Base-by-base conservation (phyloP, 2,888 invertebrate species). In the Torymus aiolomorphi region DNA sequence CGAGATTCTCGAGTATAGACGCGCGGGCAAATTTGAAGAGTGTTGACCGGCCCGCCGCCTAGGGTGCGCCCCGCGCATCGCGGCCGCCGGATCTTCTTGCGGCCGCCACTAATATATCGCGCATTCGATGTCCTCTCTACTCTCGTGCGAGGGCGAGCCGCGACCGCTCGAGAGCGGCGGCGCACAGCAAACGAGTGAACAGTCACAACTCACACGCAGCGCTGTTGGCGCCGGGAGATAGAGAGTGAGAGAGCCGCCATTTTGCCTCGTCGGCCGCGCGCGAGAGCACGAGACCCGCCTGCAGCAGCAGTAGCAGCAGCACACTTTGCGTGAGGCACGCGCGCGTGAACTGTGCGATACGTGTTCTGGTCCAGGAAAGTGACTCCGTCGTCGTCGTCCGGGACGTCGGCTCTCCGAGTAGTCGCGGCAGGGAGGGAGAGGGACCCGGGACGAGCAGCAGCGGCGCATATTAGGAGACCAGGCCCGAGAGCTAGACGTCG, bases 241-340 rank as follows among this genome's bases (percentile, higher is more conserved):
- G 8, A 1, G 42, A 5, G 42, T 0, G 42, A 8, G 42, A 8
- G 16, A 13, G 61, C 52, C 69, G 79, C 74, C 79, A 79, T 74
- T 67, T 79, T 79, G 70, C 73, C 66, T 71, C 59, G 42, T 51
- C n/a, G 59, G 61, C 24, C 69, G 76, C 67, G 76, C 76, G 67
- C 49, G 66, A 66, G 65, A 61, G 67, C 49, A 61, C n/a, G 20
- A 54, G 56, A 24, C 62, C 24, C 42, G 65, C 18, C n/a, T 16
- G n/a, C 56, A 42, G 42, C 42, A 42, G 42, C 8, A 42, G 42
- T 42, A 42, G 42, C 42, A 42, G 42, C 42, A 42, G 42, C 42
- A 42, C 42, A 42, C 42, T 42, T 42, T 42, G 42, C 42, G 42
- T 42, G 42, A 42, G 8, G 42, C 42, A 42, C 1, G 42, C 42